These are phyloP conservation scores for Pangasius mekongensis DNA, from an alignment of 2,797 vertebrate genomes.

Conservation along the genomic window DNA sequence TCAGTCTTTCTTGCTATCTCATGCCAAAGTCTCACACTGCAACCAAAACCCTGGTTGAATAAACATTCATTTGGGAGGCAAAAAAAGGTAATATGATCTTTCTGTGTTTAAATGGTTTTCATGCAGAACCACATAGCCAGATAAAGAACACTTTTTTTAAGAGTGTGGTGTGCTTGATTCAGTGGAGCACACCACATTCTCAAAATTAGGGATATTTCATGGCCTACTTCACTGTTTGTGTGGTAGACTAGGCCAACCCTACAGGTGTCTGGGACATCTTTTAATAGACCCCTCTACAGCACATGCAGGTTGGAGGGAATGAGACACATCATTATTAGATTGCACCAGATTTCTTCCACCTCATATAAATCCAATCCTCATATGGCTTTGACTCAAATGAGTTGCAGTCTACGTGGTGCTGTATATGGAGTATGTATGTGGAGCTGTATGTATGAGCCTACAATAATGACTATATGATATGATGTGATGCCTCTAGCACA, in stretches of 20 bases:
- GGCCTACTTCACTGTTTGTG: constrained; percentile 58
- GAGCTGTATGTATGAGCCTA: background rate
- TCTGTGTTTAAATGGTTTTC: constrained; percentile 24
- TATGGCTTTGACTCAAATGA: constrained; percentile 61
- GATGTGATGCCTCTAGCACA: background rate
- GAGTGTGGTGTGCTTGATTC: constrained; percentile 41
- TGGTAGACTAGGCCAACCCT: constrained; percentile 56
- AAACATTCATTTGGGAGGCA: constrained; percentile 8
- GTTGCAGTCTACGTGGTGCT: background rate
- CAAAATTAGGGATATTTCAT: constrained; percentile 53
- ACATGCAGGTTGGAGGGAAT: constrained; percentile 45
- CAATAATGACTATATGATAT: background rate
- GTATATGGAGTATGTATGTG: background rate
- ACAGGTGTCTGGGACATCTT: constrained; percentile 58
- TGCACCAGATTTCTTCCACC: constrained; percentile 35
- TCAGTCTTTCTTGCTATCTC: background rate
- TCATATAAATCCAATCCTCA: constrained; percentile 58
- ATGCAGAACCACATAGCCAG: constrained; percentile 22
- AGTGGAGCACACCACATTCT: constrained; percentile 40
- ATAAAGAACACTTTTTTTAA: constrained; percentile 32
- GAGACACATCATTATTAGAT: constrained; percentile 57
- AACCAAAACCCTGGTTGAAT: constrained; percentile 12
- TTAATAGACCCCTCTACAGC: constrained; percentile 53
- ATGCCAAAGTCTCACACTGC: background rate
- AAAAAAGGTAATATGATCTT: constrained; percentile 17